Evolutionary conservation across 2,888 invertebrate genomes (phyloP), one percentile per base, ranked within the genome.

Genomic region (Eilema caniola): DNA sequence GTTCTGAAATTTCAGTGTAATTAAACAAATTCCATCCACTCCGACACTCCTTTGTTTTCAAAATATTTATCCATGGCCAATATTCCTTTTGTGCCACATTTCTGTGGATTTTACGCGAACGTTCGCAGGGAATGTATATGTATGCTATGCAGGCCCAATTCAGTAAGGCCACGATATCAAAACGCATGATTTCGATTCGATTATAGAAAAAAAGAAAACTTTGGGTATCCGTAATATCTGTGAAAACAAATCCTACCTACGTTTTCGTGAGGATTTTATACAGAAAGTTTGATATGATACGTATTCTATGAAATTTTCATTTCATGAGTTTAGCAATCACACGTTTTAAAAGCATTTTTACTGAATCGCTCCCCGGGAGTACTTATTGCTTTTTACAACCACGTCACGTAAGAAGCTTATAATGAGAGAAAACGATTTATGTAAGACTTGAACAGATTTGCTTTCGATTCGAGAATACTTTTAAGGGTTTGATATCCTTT

Each of bases 21-120:
- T 53, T 53, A 53, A 53, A 53, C 53, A 53, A 53, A 53, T 53
- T 53, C 53, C n/a, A 53, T n/a, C 53, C 53, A 53, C 53, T n/a
- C 53, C 53, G n/a, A 53, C 53, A 53, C 53, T 53, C 47, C 7
- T 47, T 47, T 47, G 47, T 53, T 53, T 53, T 53, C n/a, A n/a
- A 53, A 53, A n/a, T 53, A 20, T 53, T 53, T 53, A 53, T 53
- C n/a, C n/a, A 53, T 53, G 53, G 53, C 53, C n/a, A n/a, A 53
- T 53, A 53, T 53, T 53, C 53, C n/a, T 53, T 53, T 53, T n/a
- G 47, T 47, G n/a, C 53, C 53, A 53, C 53, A 53, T 53, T 53
- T 53, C 20, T 53, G n/a, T 53, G n/a, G 53, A 53, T 47, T 47
- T 47, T 47, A 20, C 20, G 47, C 47, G 41, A 33, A 37, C 41